phyloP scores from a whole-genome alignment of 2,113 vertebrate genomes.

The Rynchops niger region DNA sequence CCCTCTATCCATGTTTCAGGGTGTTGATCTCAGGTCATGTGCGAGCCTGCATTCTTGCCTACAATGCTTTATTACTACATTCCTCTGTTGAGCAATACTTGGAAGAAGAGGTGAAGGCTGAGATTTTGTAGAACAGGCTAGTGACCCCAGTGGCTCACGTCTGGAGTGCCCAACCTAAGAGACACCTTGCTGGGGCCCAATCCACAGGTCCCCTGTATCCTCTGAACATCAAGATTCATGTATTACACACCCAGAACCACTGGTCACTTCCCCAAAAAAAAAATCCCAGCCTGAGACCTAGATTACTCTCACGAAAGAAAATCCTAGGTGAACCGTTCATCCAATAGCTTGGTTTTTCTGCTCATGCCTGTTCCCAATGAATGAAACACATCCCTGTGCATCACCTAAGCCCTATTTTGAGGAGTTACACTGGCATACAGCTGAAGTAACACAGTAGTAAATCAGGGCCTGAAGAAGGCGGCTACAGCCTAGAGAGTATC shows the following conservation, averaged over 20 bases:
- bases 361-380: conserved; percentile 60
- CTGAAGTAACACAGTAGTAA: conserved; percentile 63
- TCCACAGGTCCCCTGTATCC: not conserved
- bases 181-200: conserved; percentile 10
- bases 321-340: conserved; percentile 20
- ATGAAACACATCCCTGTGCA: conserved; percentile 49
- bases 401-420: conserved; percentile 55
- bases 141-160: conserved; percentile 27
- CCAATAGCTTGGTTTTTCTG: conserved; percentile 50
- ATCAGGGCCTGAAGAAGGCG: conserved; percentile 41
- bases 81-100: conserved; percentile 66
- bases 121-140: conserved; percentile 49
- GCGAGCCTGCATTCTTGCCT: conserved; percentile 60
- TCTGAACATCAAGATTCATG: conserved; percentile 6
- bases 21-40: conserved; percentile 66
- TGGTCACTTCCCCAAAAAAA: not conserved
- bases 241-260: conserved; percentile 43
- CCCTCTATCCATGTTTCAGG: conserved; percentile 67
- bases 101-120: conserved; percentile 52
- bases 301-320: conserved; percentile 41
- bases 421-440: conserved; percentile 65
- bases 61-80: conserved; percentile 65
- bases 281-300: conserved; percentile 47
- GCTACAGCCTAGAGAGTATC: conserved; percentile 57
- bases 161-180: conserved; percentile 38